Conservation (phyloP, 2,113 vertebrate species). For the Sinocyclocheilus anshuiensis region DNA sequence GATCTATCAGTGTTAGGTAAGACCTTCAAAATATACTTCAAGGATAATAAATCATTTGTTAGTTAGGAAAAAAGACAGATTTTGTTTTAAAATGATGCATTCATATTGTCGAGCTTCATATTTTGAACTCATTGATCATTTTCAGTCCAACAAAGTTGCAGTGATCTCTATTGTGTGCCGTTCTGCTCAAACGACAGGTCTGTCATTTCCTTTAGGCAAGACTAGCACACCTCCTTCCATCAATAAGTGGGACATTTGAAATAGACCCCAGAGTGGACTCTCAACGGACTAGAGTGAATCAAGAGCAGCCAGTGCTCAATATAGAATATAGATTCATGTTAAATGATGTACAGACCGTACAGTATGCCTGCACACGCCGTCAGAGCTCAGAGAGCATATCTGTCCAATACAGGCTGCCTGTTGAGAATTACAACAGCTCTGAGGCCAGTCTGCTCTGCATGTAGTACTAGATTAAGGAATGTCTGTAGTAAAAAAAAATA, state of each 20-base stretch:
- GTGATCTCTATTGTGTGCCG: not conserved
- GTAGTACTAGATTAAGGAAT: not conserved
- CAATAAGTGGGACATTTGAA: slow-evolving; percentile 52
- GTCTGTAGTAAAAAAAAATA: not conserved
- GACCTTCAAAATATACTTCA: not conserved
- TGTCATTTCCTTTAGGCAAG: not conserved
- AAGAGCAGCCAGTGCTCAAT: slow-evolving; percentile 48
- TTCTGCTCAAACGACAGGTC: not conserved
- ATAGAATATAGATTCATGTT: slow-evolving; percentile 39
- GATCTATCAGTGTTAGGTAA: not conserved
- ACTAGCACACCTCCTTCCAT: not conserved
- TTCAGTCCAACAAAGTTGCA: not conserved
- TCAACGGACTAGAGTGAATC: slow-evolving; percentile 48
- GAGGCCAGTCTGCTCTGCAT: not conserved
- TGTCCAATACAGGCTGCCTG: not conserved
- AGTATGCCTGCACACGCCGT: slow-evolving; percentile 3
- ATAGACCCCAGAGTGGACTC: slow-evolving; percentile 44
- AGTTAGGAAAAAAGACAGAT: not conserved
- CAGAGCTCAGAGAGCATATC: not conserved
- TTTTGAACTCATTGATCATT: not conserved
- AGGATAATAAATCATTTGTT: not conserved
- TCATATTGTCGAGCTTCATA: not conserved
- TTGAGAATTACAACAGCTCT: not conserved
- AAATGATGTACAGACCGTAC: slow-evolving; percentile 10
- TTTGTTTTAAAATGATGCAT: not conserved